phyloP scores from a whole-genome alignment of 2,797 vertebrate species.

The Mycteria americana region DNA sequence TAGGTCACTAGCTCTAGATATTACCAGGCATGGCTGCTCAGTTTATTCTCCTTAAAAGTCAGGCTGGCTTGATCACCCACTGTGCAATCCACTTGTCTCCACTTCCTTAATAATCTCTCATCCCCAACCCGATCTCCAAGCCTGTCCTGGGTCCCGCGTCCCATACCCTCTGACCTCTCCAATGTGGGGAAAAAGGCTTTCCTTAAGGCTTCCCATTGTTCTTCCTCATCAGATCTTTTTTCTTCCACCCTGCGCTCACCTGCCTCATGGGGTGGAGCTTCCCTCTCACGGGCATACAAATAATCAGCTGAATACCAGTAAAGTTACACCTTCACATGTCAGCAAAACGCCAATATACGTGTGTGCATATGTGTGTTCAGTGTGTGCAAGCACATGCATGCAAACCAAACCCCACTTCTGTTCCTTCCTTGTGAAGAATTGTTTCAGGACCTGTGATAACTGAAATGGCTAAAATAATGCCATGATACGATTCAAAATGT shows the following conservation, averaged over 20 bases:
- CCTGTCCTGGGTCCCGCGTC: background rate
- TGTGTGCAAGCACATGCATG: rapidly evolving
- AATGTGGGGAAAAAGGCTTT: background rate
- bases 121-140: background rate
- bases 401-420: background rate
- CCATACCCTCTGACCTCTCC: background rate
- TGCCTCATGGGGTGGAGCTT: background rate
- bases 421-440: background rate
- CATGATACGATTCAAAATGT: background rate
- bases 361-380: background rate
- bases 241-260: background rate
- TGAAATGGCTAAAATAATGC: background rate
- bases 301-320: background rate
- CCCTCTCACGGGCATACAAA: background rate
- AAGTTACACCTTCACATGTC: background rate
- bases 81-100: background rate
- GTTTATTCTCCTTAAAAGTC: background rate
- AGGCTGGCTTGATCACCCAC: background rate
- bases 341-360: background rate
- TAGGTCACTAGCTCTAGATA: background rate
- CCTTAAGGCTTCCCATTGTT: background rate
- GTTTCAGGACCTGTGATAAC: background rate
- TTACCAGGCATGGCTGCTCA: background rate
- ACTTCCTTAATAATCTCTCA: background rate
- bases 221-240: background rate